phyloP scores from a whole-genome alignment of 2,888 invertebrate species.

The Mallateleia sp. region DNA sequence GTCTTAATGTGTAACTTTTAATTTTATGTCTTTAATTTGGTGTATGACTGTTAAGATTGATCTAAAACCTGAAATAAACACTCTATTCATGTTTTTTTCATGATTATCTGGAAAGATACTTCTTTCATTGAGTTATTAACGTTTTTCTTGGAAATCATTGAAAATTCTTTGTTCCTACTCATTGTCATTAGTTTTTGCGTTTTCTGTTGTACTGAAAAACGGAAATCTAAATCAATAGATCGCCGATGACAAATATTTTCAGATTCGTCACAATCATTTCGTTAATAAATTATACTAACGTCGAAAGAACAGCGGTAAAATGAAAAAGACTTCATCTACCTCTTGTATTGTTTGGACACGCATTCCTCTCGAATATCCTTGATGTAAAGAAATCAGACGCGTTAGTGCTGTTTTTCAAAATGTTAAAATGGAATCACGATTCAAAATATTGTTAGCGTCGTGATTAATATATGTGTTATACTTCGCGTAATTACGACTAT shows the following conservation, averaged over 20 bases:
- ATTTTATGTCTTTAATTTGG: too few species aligned
- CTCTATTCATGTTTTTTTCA: too few species aligned
- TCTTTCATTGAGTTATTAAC: neutral
- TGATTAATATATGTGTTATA: constrained; percentile 38
- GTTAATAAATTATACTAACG: too few species aligned
- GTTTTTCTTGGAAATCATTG: constrained; percentile 45
- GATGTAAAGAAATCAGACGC: constrained; percentile 16
- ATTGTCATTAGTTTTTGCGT: too few species aligned
- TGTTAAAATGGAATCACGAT: constrained; percentile 15
- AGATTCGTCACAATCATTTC: neutral
- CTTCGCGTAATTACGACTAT: constrained; percentile 42
- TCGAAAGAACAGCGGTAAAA: too few species aligned
- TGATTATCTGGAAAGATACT: neutral
- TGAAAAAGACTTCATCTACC: too few species aligned
- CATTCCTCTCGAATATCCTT: neutral
- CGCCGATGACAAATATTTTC: too few species aligned
- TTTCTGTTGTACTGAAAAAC: too few species aligned
- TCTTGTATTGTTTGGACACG: too few species aligned
- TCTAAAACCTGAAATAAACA: too few species aligned
- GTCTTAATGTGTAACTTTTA: too few species aligned
- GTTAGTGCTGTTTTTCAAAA: neutral
- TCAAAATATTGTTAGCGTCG: constrained; percentile 14
- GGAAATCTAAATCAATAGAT: constrained; percentile 11
- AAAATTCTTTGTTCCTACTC: constrained; percentile 29
- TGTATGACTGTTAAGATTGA: too few species aligned